Evolutionary conservation across 2,888 invertebrate genomes (phyloP).

Genomic region (Prenolepis imparis): DNA sequence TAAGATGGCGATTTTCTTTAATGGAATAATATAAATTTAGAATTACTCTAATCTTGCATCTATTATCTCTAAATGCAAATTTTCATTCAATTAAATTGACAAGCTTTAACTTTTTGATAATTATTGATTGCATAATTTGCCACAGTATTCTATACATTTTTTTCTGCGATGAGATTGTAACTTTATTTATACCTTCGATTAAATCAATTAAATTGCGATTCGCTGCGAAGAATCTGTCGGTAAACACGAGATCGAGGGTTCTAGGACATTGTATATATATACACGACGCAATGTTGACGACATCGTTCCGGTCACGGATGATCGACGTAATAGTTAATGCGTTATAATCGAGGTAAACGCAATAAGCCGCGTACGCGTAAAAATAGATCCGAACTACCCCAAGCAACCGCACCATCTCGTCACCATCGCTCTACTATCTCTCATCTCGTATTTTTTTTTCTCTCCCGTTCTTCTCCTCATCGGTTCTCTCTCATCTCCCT

Average conservation of each 20-base stretch:
- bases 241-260: constrained; percentile 19
- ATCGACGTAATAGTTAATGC: constrained; percentile 41
- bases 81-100: neutral
- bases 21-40: neutral
- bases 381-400: constrained; percentile 75
- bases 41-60: neutral
- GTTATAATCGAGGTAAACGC: constrained; percentile 63
- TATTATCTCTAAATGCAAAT: neutral
- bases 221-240: neutral
- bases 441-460: neutral
- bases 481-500: constrained; percentile 54
- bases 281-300: constrained; percentile 39
- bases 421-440: neutral
- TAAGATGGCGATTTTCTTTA: neutral
- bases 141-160: neutral
- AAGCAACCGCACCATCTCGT: neutral
- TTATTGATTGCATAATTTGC: neutral
- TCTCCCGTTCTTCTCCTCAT: constrained; percentile 3
- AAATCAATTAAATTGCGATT: neutral
- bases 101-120: neutral
- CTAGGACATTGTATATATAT: constrained; percentile 28
- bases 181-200: neutral
- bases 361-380: constrained; percentile 65
- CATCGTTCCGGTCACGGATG: constrained; percentile 43
- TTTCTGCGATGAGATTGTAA: neutral